phyloP scores from a whole-genome alignment of 2,113 vertebrate genomes.

The Lepidothrix coronata region DNA sequence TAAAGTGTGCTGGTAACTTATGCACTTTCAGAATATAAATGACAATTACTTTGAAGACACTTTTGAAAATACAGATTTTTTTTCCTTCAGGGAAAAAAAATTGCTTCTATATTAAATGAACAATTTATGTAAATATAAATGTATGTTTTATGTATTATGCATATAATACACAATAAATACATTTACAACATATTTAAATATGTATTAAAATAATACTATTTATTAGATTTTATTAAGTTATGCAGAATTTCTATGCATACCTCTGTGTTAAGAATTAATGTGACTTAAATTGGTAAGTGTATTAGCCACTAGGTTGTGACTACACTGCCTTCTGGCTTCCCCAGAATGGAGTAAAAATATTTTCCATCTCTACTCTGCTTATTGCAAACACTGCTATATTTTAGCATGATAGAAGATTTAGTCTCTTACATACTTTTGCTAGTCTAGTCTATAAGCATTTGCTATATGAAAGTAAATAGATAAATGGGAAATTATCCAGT shows the following conservation, averaged over 20 bases:
- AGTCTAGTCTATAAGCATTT: background rate
- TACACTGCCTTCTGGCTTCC: background rate
- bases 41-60: background rate
- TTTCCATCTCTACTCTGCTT: background rate
- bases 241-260: background rate
- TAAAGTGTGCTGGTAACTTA: background rate
- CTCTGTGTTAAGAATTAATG: background rate
- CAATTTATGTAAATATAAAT: background rate
- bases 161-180: background rate
- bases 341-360: background rate
- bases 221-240: background rate
- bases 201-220: background rate
- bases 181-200: background rate
- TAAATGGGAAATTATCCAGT: background rate
- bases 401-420: background rate
- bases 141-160: background rate
- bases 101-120: background rate
- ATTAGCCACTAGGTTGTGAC: background rate
- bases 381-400: background rate
- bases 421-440: background rate
- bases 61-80: background rate
- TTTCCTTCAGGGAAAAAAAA: no score
- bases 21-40: background rate
- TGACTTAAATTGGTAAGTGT: background rate
- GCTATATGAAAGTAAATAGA: background rate